phyloP scores from a whole-genome alignment of 2,888 invertebrate species.

The Agriopis marginaria region DNA sequence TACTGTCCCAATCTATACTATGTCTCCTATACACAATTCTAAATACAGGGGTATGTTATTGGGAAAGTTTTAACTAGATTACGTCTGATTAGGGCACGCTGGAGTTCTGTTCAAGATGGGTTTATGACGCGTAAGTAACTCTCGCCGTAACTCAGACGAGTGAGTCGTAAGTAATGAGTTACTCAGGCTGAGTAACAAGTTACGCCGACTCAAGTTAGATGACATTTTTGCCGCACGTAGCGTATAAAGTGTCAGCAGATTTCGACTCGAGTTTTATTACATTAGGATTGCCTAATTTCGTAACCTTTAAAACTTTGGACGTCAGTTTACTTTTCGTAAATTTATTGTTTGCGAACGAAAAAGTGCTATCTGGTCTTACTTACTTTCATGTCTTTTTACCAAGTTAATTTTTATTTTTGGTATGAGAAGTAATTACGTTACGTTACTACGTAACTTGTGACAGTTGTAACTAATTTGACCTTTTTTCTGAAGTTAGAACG shows the following conservation, averaged over 20 bases:
- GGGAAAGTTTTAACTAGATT: slow-evolving; percentile 85
- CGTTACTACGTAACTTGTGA: too few relatives aligned
- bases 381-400: neutral
- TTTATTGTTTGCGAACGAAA: neutral
- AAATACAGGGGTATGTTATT: slow-evolving; percentile 76
- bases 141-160: slow-evolving; percentile 55
- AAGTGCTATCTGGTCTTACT: neutral
- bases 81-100: slow-evolving; percentile 73
- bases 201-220: slow-evolving; percentile 59
- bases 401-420: too few relatives aligned
- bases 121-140: slow-evolving; percentile 70
- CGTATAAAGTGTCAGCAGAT: slow-evolving; percentile 39
- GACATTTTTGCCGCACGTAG: slow-evolving; percentile 52
- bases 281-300: slow-evolving; percentile 7
- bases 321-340: slow-evolving; percentile 2
- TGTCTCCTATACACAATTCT: slow-evolving; percentile 55
- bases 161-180: slow-evolving; percentile 12
- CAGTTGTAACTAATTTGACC: too few relatives aligned
- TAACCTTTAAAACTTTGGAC: slow-evolving; percentile 12
- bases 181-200: slow-evolving; percentile 60
- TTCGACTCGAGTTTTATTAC: slow-evolving; percentile 37
- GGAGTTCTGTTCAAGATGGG: slow-evolving; percentile 44
- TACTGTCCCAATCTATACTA: slow-evolving; percentile 4
- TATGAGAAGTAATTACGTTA: too few relatives aligned
- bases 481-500: too few relatives aligned